Conservation (phyloP, 2,797 vertebrate species). For the Silurus lanzhouensis region DNA sequence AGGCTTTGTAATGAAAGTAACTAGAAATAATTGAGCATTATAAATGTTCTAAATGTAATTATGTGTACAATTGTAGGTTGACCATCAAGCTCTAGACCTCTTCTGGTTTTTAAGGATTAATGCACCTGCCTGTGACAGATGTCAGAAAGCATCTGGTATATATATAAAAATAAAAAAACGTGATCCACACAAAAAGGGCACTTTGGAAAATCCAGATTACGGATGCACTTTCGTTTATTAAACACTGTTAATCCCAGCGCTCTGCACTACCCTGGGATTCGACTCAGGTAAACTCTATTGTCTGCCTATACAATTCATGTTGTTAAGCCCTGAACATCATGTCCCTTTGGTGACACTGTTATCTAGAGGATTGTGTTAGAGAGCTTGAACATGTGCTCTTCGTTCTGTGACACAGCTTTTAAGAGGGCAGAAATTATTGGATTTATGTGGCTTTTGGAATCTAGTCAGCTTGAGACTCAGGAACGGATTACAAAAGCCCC, state of each 20-base stretch:
- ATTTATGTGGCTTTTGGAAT: constrained; percentile 75
- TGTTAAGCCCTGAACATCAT: constrained; percentile 60
- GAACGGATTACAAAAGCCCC: constrained; percentile 70
- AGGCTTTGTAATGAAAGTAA: neutral
- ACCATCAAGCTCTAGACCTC: neutral
- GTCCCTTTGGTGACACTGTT: constrained; percentile 18
- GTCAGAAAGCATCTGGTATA: constrained; percentile 77
- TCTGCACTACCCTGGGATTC: constrained; percentile 71
- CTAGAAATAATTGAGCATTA: neutral
- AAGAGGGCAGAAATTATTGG: constrained; percentile 69
- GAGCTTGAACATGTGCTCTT: constrained; percentile 21
- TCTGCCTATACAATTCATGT: constrained; percentile 74
- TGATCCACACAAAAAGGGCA: constrained; percentile 82
- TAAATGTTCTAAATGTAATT: neutral
- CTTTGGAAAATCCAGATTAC: constrained; percentile 82
- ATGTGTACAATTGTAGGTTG: neutral
- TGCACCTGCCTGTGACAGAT: constrained; percentile 72
- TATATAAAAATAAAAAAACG: constrained; percentile 31
- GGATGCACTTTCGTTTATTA: constrained; percentile 84
- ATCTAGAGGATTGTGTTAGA: constrained; percentile 15
- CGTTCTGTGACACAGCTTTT: constrained; percentile 63
- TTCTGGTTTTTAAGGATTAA: constrained; percentile 60
- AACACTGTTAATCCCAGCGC: constrained; percentile 74
- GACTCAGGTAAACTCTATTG: constrained; percentile 81
- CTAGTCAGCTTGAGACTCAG: constrained; percentile 46